These are phyloP conservation scores for Zoanthus sansibaricus DNA, from an alignment of 92 coral and sea anemone genomes.

Conservation along the genomic window DNA sequence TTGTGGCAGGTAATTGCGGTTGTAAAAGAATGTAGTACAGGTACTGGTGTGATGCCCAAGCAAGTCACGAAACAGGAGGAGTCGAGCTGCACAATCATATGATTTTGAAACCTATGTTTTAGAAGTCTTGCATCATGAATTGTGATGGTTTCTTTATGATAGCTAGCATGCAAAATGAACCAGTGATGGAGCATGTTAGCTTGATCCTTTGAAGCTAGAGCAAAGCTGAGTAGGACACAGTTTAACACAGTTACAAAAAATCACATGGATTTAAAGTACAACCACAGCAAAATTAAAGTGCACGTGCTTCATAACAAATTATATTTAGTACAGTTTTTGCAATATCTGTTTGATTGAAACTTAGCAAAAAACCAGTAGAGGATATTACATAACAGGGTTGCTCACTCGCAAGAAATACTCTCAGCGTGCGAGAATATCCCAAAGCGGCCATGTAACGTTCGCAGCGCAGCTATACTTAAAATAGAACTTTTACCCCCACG, in stretches of 20 bases:
- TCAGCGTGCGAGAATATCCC: too few relatives aligned
- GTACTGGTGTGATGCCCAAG: constrained; percentile 63
- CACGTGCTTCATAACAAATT: too few relatives aligned
- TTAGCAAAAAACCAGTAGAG: too few relatives aligned
- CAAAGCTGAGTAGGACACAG: constrained; percentile 5
- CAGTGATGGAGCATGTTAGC: constrained; percentile 45
- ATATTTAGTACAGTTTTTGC: too few relatives aligned
- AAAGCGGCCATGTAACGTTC: too few relatives aligned
- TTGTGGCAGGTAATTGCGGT: constrained; percentile 58
- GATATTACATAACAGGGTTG: too few relatives aligned
- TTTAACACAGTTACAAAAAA: background rate
- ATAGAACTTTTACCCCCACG: too few relatives aligned
- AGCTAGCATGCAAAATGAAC: constrained; percentile 50
- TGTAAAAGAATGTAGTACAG: constrained; percentile 67
- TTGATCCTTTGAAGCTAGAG: constrained; percentile 48
- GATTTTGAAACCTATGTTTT: constrained; percentile 40
- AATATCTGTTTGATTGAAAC: too few relatives aligned
- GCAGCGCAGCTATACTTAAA: too few relatives aligned
- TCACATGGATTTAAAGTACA: too few relatives aligned
- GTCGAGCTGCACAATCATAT: constrained; percentile 56
- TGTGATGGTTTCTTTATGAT: constrained; percentile 53
- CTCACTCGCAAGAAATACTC: too few relatives aligned
- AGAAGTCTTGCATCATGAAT: background rate
- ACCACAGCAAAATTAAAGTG: too few relatives aligned
- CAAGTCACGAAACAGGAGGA: constrained; percentile 55